phyloP scores from a whole-genome alignment of 2,113 vertebrate genomes.

The Campylomormyrus numenius region DNA sequence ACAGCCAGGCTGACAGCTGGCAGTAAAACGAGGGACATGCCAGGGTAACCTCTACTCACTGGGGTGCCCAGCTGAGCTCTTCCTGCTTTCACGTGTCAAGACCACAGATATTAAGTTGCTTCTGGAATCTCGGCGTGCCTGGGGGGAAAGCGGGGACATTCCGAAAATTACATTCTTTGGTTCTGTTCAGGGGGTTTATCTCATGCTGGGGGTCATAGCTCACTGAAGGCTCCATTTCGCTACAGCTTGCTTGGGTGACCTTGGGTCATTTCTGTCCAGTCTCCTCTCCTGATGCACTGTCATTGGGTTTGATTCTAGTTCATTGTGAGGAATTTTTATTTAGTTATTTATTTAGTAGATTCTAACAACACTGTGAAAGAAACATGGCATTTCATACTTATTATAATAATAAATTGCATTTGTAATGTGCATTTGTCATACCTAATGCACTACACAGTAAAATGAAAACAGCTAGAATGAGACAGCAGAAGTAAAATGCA shows the following conservation, averaged over 20 bases:
- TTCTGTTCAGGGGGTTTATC: not conserved
- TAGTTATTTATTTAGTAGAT: not conserved
- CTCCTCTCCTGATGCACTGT: not conserved
- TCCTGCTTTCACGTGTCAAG: not conserved
- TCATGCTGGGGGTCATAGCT: not conserved
- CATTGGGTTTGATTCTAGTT: not conserved
- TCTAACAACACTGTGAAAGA: not conserved
- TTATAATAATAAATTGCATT: not conserved
- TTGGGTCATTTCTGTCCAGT: not conserved
- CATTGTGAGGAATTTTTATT: not conserved
- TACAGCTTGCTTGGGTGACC: not conserved
- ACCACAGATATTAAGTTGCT: not conserved
- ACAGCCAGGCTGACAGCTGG: not conserved
- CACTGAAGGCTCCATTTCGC: not conserved
- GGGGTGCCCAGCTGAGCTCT: not conserved
- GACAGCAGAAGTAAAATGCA: not conserved
- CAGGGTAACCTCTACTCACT: not conserved
- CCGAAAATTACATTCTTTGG: not conserved
- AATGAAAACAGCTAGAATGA: not conserved
- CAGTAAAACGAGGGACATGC: not conserved
- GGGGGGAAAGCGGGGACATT: not conserved
- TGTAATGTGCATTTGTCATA: not conserved
- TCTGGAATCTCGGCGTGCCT: not conserved
- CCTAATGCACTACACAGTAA: not conserved
- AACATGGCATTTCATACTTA: not conserved